Evolutionary conservation across 2,888 invertebrate genomes (phyloP).

Genomic region (Oligia fasciuncula): DNA sequence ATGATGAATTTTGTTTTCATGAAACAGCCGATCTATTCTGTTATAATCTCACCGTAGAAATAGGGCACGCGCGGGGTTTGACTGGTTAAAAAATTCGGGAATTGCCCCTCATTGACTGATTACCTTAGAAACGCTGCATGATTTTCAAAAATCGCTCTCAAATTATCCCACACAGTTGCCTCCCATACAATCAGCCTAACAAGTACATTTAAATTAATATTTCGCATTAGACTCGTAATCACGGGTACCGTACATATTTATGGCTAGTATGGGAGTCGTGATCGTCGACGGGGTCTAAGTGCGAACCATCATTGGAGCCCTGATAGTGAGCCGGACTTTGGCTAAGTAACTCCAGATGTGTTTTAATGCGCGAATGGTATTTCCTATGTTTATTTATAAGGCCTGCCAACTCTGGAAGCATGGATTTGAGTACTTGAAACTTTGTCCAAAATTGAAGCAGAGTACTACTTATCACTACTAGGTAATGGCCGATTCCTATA

Average conservation of each 20-base stretch:
- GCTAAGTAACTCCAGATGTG: slow-evolving; percentile 54
- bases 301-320: slow-evolving; percentile 66
- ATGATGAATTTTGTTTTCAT: not conserved
- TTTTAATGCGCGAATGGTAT: slow-evolving; percentile 46
- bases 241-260: slow-evolving; percentile 70
- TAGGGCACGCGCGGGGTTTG: too few relatives aligned
- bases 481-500: too few relatives aligned
- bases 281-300: slow-evolving; percentile 70
- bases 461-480: not conserved
- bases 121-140: too few relatives aligned
- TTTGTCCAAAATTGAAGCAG: not conserved
- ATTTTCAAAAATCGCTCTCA: not conserved
- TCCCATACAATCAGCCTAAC: slow-evolving; percentile 42
- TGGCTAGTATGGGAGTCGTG: slow-evolving; percentile 77
- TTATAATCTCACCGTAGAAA: not conserved
- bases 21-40: too few relatives aligned
- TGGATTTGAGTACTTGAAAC: not conserved
- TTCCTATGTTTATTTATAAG: slow-evolving; percentile 31
- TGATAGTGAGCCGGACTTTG: slow-evolving; percentile 64
- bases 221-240: slow-evolving; percentile 77
- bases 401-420: not conserved
- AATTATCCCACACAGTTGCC: slow-evolving; percentile 6
- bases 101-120: too few relatives aligned
- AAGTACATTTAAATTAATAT: slow-evolving; percentile 76
- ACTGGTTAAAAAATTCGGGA: too few relatives aligned